These are phyloP conservation scores for Hymenopus coronatus DNA, from an alignment of 2,888 invertebrate genomes.

Conservation along the genomic window DNA sequence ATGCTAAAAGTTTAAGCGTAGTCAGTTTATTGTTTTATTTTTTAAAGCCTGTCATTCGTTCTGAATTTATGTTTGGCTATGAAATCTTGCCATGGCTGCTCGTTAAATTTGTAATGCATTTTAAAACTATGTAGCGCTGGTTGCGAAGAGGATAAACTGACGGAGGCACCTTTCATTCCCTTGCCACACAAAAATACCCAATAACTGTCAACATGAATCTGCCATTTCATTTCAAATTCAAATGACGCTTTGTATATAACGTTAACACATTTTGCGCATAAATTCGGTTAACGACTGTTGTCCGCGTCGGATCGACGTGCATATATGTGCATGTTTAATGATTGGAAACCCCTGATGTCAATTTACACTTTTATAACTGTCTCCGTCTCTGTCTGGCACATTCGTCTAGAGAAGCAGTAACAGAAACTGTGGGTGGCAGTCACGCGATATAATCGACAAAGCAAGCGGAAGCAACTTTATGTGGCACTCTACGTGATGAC, in stretches of 20 bases:
- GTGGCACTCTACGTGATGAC: conserved; percentile 17
- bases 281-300: neutral
- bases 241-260: neutral
- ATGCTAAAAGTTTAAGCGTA: neutral
- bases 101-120: neutral
- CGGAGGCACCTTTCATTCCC: neutral
- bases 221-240: conserved; percentile 13
- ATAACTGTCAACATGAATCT: conserved; percentile 14
- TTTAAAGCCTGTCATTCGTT: neutral
- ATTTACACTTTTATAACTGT: conserved; percentile 11
- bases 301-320: neutral
- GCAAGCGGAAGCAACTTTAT: conserved; percentile 16
- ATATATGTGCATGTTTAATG: neutral
- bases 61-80: neutral
- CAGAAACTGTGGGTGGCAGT: conserved; percentile 8
- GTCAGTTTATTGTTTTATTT: neutral
- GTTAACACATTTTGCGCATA: neutral
- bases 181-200: neutral
- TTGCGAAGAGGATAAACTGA: neutral
- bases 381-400: neutral
- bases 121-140: neutral
- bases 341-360: conserved; percentile 18
- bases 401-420: neutral
- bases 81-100: neutral
- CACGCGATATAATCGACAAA: conserved; percentile 15